Base-by-base conservation (phyloP, 2,113 vertebrate genomes). In the Xiphorhynchus elegans region DNA sequence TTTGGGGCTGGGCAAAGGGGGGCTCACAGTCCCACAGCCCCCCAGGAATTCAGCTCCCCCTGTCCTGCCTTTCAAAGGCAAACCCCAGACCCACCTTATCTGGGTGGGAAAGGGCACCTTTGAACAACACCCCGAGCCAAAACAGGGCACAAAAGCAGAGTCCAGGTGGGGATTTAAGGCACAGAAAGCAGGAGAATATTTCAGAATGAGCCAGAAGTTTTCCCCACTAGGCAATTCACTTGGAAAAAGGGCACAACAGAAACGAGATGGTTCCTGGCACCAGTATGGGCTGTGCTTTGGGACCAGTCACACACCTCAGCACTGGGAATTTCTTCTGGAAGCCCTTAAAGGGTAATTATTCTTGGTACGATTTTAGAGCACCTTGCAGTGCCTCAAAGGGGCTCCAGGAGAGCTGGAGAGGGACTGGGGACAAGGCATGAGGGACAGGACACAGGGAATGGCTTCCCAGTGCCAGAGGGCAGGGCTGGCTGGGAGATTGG, bases 381-480 rank as follows among this genome's bases (percentile, higher is more conserved):
- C 21, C 4, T 29, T 1, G 0, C 52, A n/a, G 60, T 4, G 15
- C 10, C 44, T n/a, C 40, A 0, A n/a, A 60, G 46, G 44, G 33
- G 10, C 8, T 81, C 77, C 77, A 67, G 28, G 46, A 60, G 39
- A 68, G 19, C 46, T 52, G 60, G 7, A 33, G 39, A 67, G 24
- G 68, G 46, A 11, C 0, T 20, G 0, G 2, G 86, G 44, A 81
- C 4, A 67, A 33, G 33, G 76, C 0, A 1, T 44, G 50, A 37
- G 52, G 59, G 59, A 44, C 68, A 66, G 52, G n/a, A 62, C 33
- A 15, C 12, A 5, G 10, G 64, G 28, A 73, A 46, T 26, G 53
- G 84, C 35, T 64, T 39, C 1, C 6, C 16, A 12, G 0, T 35
- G 46, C 11, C 23, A 4, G 7, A 62, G 39, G 20, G 39, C 2